These are phyloP conservation scores for Scortum barcoo DNA, from an alignment of 2,113 vertebrate genomes.

Conservation along the genomic window DNA sequence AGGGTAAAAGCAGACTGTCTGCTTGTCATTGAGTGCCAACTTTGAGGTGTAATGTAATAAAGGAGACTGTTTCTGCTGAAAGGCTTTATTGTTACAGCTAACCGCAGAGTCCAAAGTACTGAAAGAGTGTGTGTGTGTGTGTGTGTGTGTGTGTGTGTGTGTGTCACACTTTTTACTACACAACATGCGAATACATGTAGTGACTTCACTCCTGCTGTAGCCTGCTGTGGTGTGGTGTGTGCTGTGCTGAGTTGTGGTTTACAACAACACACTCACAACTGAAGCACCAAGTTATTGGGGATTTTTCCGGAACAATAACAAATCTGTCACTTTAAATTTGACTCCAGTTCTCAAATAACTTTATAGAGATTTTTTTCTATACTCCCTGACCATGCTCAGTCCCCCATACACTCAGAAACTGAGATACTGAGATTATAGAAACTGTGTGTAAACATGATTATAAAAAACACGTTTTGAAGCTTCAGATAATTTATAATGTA, in stretches of 20 bases:
- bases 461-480: not conserved
- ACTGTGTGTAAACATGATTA: not conserved
- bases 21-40: slow-evolving; percentile 44
- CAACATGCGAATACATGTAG: slow-evolving; percentile 38
- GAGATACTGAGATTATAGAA: not conserved
- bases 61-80: slow-evolving; percentile 69
- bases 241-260: slow-evolving; percentile 33
- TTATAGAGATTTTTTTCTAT: not conserved
- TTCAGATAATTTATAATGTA: not conserved
- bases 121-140: slow-evolving; percentile 53
- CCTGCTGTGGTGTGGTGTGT: slow-evolving; percentile 27
- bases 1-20: slow-evolving; percentile 45
- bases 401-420: not conserved
- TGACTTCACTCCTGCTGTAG: slow-evolving; percentile 55
- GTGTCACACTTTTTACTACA: slow-evolving; percentile 18
- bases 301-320: slow-evolving; percentile 49
- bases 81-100: slow-evolving; percentile 69
- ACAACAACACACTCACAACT: slow-evolving; percentile 9
- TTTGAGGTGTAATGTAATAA: slow-evolving; percentile 68
- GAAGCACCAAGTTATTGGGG: slow-evolving; percentile 24
- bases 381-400: not conserved
- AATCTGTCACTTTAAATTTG: slow-evolving; percentile 32
- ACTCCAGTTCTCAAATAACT: slow-evolving; percentile 23
- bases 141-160: slow-evolving; percentile 29
- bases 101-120: slow-evolving; percentile 64